Percentiles rank a stretch among this genome's conserved stretches.
phyloP scores from a whole-genome alignment of 37 sponge, comb jelly and placozoan genomes.

The Trichoplax adhaerens region DNA sequence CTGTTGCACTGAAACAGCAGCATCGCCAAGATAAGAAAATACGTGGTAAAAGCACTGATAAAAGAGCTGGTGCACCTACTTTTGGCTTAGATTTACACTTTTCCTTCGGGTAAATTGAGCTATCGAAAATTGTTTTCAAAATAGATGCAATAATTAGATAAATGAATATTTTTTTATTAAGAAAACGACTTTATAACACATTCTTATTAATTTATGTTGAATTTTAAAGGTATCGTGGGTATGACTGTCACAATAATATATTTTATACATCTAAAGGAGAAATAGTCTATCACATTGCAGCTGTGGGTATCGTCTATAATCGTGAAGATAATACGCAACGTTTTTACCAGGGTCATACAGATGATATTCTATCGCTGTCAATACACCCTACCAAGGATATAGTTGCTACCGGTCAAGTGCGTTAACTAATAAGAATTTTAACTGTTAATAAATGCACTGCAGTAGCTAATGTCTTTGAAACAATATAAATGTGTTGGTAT shows the following conservation, averaged over 20 bases:
- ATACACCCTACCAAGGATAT: slow-evolving; percentile 56
- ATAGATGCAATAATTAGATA: too few species aligned
- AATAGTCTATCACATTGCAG: slow-evolving; percentile 89
- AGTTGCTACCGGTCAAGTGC: slow-evolving; percentile 41
- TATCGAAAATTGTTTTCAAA: too few species aligned
- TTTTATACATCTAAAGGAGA: slow-evolving; percentile 68
- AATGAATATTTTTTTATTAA: too few species aligned
- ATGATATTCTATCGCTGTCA: slow-evolving; percentile 90
- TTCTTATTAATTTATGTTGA: too few species aligned
- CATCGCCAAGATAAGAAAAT: too few species aligned
- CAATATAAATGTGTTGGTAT: not conserved
- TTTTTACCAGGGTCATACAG: slow-evolving; percentile 76
- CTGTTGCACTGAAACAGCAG: slow-evolving; percentile 29
- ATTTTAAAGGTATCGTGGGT: slow-evolving; percentile 71
- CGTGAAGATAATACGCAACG: slow-evolving; percentile 51
- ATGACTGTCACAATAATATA: slow-evolving; percentile 86
- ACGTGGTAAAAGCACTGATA: too few species aligned
- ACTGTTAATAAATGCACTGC: not conserved
- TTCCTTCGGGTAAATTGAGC: slow-evolving; percentile 56
- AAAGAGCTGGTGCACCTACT: slow-evolving; percentile 13
- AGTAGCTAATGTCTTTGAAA: not conserved
- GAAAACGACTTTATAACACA: too few species aligned
- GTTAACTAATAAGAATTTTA: not conserved
- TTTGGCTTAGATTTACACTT: slow-evolving; percentile 43
- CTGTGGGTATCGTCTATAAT: slow-evolving; percentile 84